A percentile compares a stretch with the other conserved stretches of the same genome.
phyloP scores from a whole-genome alignment of 2,113 vertebrate species.

The Grammomys surdaster region DNA sequence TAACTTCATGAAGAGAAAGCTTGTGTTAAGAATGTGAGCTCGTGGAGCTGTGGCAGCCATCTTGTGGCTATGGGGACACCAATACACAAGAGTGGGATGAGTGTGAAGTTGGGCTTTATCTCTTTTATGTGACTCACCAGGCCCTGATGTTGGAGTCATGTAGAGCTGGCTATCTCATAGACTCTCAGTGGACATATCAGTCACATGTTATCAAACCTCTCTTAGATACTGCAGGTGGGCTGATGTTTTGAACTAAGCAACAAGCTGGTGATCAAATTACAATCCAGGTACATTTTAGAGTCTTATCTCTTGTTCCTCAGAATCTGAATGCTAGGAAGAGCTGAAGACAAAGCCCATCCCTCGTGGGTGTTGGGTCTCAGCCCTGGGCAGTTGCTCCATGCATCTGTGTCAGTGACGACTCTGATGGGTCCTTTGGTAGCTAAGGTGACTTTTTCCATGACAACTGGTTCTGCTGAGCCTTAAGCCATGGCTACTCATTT shows the following conservation, averaged over 20 bases:
- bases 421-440: not conserved
- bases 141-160: not conserved
- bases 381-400: too few relatives aligned
- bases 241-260: not conserved
- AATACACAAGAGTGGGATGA: not conserved
- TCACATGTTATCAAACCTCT: not conserved
- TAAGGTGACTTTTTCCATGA: not conserved
- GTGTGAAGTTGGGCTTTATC: not conserved
- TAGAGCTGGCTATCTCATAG: not conserved
- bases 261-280: not conserved
- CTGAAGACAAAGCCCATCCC: not conserved
- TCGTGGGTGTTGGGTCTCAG: accelerated
- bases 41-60: not conserved
- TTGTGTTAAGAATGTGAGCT: not conserved
- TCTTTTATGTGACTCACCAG: not conserved
- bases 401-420: not conserved
- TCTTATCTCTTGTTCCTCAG: not conserved
- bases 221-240: not conserved
- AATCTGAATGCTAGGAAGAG: not conserved
- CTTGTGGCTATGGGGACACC: not conserved
- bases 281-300: not conserved
- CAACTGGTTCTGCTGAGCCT: not conserved
- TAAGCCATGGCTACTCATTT: not conserved
- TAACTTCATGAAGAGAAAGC: not conserved
- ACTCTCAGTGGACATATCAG: not conserved